Conservation (phyloP, 2,797 vertebrate genomes). For the Pseudochaenichthys georgianus region DNA sequence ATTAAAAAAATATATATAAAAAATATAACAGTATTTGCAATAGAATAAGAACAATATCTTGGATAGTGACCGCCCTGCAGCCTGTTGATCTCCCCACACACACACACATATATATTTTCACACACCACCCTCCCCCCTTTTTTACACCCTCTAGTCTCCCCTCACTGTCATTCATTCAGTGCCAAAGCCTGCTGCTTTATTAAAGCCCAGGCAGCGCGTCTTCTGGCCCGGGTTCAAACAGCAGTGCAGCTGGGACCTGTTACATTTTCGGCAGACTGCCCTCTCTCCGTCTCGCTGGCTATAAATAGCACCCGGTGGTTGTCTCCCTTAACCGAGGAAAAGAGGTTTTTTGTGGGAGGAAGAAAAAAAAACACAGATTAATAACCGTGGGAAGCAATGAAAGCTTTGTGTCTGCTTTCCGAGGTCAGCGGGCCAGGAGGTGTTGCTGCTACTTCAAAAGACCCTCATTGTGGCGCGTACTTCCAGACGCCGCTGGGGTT, state of each 20-base stretch:
- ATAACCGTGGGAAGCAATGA: constrained; percentile 95
- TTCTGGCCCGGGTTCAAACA: constrained; percentile 96
- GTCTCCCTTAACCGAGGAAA: constrained; percentile 91
- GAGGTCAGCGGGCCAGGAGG: constrained; percentile 81
- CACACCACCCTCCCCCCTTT: constrained; percentile 42
- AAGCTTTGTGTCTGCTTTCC: constrained; percentile 79
- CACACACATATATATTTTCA: constrained; percentile 28
- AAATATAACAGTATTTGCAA: too few species aligned
- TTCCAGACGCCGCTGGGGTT: constrained; percentile 51
- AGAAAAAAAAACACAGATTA: constrained; percentile 68
- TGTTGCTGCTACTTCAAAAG: constrained; percentile 78
- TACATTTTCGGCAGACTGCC: constrained; percentile 98
- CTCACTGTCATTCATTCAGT: constrained; percentile 95
- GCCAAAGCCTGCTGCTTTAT: constrained; percentile 96
- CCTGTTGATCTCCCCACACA: constrained; percentile 72
- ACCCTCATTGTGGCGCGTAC: constrained; percentile 55
- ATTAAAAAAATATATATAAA: too few species aligned
- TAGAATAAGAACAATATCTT: constrained; percentile 15
- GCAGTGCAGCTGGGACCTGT: constrained; percentile 98
- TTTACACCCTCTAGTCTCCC: constrained; percentile 78
- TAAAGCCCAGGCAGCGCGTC: constrained; percentile 90
- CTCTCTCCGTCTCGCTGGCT: constrained; percentile 93
- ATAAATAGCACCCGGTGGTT: constrained; percentile 93
- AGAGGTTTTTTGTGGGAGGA: constrained; percentile 57
- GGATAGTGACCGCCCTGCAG: constrained; percentile 79